Percentiles rank a stretch among this genome's conserved stretches.
These are phyloP conservation scores for Drosophila setosimentum DNA, from an alignment of 2,888 invertebrate species.

Conservation along the genomic window DNA sequence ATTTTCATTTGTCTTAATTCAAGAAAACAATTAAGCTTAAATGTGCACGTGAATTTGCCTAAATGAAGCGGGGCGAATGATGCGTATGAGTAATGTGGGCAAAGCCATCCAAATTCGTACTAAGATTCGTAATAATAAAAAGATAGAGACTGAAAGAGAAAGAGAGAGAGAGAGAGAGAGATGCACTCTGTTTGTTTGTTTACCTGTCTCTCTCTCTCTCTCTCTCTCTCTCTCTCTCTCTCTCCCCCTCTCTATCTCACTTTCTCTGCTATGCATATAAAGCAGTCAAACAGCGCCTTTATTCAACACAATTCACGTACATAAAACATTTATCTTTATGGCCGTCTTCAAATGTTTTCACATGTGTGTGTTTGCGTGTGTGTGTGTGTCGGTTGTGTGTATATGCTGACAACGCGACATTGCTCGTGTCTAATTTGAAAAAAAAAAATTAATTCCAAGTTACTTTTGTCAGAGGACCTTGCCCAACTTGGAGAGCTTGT, in stretches of 20 bases:
- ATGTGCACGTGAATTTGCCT: conserved; percentile 71
- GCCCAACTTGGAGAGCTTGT: conserved; percentile 40
- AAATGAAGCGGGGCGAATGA: conserved; percentile 47
- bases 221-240: neutral
- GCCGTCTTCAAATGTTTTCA: conserved; percentile 71
- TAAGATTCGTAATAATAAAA: conserved; percentile 7
- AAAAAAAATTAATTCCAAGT: conserved; percentile 49
- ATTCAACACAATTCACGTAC: conserved; percentile 81
- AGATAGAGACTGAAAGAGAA: neutral
- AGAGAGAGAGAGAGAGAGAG: neutral
- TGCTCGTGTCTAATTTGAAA: conserved; percentile 67
- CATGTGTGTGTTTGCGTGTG: conserved; percentile 22
- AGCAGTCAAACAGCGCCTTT: conserved; percentile 76
- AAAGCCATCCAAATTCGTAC: conserved; percentile 39
- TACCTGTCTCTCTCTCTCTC: conserved; percentile 31
- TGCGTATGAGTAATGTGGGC: conserved; percentile 70
- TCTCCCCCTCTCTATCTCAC: neutral
- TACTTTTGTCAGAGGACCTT: conserved; percentile 21
- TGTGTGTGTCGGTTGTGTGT: conserved; percentile 1
- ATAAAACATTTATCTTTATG: conserved; percentile 82
- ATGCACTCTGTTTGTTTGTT: conserved; percentile 16
- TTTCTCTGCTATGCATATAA: conserved; percentile 54
- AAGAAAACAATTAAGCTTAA: conserved; percentile 69
- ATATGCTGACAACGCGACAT: conserved; percentile 54
- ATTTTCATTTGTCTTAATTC: conserved; percentile 49